Conservation (phyloP, 2,888 invertebrate genomes). For the Hydroisotoma schaefferi region DNA sequence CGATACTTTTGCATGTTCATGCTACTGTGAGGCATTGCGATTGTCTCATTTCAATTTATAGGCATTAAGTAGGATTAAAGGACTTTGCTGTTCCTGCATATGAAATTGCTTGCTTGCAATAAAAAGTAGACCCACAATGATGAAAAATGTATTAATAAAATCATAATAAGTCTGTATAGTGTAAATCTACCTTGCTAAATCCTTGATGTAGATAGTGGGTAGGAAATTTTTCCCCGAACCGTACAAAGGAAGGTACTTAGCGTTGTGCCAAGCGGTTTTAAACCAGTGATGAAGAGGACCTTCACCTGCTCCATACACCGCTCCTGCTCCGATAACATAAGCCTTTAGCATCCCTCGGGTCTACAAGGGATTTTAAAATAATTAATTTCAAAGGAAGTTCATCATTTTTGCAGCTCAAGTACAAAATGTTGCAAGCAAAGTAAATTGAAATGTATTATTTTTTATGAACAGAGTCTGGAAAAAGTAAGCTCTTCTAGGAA, state of each 20-base stretch:
- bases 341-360: slow-evolving; percentile 51
- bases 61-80: too few species aligned
- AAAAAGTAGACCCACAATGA: too few species aligned
- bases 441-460: background rate
- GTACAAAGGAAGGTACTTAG: slow-evolving; percentile 60
- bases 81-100: too few species aligned
- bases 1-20: too few species aligned
- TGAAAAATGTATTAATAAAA: too few species aligned
- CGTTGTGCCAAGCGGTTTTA: slow-evolving; percentile 65
- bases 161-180: too few species aligned
- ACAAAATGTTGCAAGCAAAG: too few species aligned
- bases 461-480: background rate
- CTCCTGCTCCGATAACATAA: slow-evolving; percentile 60
- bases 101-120: too few species aligned
- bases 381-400: background rate
- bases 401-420: too few species aligned
- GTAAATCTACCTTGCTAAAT: slow-evolving; percentile 60
- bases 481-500: background rate
- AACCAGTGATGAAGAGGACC: slow-evolving; percentile 63
- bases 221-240: slow-evolving; percentile 60
- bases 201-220: slow-evolving; percentile 63
- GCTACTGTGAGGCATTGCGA: too few species aligned
- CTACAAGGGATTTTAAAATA: slow-evolving; percentile 8
- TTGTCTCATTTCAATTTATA: too few species aligned
- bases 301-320: slow-evolving; percentile 64